Evolutionary conservation across 2,797 vertebrate genomes (phyloP), one percentile per base, ranked within the genome.

Genomic region (Odontamblyopus rebecca): DNA sequence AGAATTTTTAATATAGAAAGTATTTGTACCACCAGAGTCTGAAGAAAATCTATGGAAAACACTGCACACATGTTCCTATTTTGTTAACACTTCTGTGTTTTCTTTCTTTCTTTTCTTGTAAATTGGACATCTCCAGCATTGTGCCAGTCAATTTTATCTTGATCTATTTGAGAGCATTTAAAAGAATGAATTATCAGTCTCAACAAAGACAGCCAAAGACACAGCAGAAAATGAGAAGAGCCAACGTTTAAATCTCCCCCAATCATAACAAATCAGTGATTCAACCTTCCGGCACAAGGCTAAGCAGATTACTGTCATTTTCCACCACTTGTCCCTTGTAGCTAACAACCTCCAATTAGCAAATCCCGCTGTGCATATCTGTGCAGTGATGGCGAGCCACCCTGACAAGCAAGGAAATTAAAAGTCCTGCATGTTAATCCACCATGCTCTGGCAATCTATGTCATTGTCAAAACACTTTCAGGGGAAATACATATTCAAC

Each of bases 301-400:
- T 91, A 93, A 95, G 93, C 86, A 88, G 90, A 94, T 95, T 94
- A 95, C 92, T 89, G 94, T 93, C 88, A 94, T 94, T 93, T 94
- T 94, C 93, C 86, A 93, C 88, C 90, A 92, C 93, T 94, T 94
- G 93, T 94, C 93, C 93, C 94, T 94, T 85, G 89, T 93, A 92
- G 93, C 90, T 90, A 94, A 95, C 93, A 92, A 91, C 85, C 93
- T 94, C 91, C 93, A 95, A 93, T 95, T 95, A 96, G 90, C 91
- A 95, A 95, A 95, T 93, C 89, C 90, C 70, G 83, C 85, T 93
- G 89, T 82, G 92, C 89, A 93, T 93, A 91, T 93, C 92, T 88
- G 81, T 78, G 91, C 79, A 90, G 91, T 95, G 93, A 95, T 72
- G 86, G 78, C 92, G 91, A 95, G 86, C 77, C 83, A 91, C 88